These are phyloP conservation scores for Perognathus longimembris DNA, from an alignment of 2,113 vertebrate species.

Conservation along the genomic window DNA sequence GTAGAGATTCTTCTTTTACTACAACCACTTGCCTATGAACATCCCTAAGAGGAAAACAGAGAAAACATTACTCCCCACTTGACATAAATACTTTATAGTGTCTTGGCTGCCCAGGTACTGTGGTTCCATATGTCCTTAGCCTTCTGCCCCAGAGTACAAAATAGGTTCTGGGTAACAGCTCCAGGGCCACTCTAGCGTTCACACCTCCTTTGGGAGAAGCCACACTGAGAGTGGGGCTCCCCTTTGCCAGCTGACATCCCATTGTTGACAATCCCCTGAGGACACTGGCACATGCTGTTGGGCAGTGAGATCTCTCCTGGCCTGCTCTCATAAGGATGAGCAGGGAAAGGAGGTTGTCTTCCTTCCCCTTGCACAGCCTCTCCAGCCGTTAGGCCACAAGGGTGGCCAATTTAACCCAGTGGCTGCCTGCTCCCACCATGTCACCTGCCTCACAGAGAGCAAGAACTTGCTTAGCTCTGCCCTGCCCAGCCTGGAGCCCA, in stretches of 20 bases:
- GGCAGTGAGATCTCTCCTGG: not conserved
- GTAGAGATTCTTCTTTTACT: conserved; percentile 96
- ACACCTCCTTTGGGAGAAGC: not conserved
- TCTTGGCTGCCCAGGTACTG: not conserved
- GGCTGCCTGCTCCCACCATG: not conserved
- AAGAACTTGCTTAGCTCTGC: not conserved
- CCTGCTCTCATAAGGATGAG: not conserved
- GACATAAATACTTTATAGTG: not conserved
- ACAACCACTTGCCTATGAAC: conserved; percentile 93
- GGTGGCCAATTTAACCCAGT: not conserved
- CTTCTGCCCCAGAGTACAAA: not conserved
- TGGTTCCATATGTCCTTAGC: not conserved
- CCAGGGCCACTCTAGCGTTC: not conserved
- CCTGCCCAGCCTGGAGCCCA: not conserved
- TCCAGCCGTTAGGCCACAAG: not conserved
- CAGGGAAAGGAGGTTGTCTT: not conserved
- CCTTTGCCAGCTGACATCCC: not conserved
- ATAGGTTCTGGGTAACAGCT: not conserved
- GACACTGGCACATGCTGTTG: not conserved
- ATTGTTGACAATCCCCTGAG: not conserved
- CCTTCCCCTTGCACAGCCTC: not conserved
- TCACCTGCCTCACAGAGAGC: not conserved
- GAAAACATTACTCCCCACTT: conserved; percentile 33
- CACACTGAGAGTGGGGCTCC: not conserved
- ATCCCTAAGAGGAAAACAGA: conserved; percentile 89